phyloP scores from a whole-genome alignment of 2,113 vertebrate genomes.

The Elephantulus edwardii region DNA sequence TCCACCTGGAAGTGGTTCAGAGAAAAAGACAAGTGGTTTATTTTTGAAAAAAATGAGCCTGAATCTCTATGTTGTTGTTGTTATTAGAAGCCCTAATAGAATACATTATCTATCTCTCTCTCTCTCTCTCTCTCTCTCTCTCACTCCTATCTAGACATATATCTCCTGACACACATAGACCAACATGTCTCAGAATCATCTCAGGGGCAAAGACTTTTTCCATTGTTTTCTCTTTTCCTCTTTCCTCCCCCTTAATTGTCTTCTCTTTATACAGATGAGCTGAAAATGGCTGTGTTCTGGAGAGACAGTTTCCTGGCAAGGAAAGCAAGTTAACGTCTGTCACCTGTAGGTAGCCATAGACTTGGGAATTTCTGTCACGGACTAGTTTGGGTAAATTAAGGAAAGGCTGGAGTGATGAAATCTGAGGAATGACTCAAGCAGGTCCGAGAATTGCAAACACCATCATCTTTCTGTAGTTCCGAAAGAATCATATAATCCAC shows the following conservation, averaged over 20 bases:
- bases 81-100: too few relatives aligned
- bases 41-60: neutral
- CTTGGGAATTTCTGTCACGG: neutral
- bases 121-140: too few relatives aligned
- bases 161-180: neutral
- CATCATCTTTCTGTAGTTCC: too few relatives aligned
- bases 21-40: neutral
- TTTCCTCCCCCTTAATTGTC: too few relatives aligned
- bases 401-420: conserved; percentile 1
- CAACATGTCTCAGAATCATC: neutral
- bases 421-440: neutral
- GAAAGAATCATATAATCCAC: neutral
- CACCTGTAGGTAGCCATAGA: neutral
- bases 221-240: neutral
- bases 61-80: too few relatives aligned
- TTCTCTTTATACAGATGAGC: neutral
- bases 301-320: neutral
- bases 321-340: neutral
- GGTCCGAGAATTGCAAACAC: neutral
- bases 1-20: neutral
- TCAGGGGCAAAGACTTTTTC: neutral
- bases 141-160: neutral
- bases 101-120: too few relatives aligned
- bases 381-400: neutral
- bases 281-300: neutral